Percentiles rank a stretch among this genome's conserved stretches.
Evolutionary conservation across 2,113 vertebrate genomes (phyloP).

Genomic region (Egretta garzetta): DNA sequence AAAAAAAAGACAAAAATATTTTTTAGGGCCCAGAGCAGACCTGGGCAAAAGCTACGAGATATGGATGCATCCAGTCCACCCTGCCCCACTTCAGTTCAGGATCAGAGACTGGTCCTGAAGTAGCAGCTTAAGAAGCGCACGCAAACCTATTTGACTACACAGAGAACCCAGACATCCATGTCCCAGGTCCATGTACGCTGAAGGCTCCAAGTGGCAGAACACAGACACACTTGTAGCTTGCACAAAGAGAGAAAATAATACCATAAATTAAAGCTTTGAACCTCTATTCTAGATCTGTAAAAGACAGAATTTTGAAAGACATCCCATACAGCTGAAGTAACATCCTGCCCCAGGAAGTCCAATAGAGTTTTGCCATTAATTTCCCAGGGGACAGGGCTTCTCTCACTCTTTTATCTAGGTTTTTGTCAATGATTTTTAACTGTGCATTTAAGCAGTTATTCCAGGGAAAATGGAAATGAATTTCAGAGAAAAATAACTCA

Average conservation of each 20-base stretch:
- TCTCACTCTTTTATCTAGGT: neutral
- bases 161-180: neutral
- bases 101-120: neutral
- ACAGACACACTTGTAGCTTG: neutral
- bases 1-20: neutral
- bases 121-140: neutral
- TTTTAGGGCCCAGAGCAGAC: neutral
- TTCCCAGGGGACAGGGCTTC: neutral
- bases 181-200: too few species aligned
- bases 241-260: neutral
- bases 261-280: neutral
- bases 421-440: neutral
- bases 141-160: neutral
- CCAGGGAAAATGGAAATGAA: neutral
- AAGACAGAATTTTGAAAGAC: neutral
- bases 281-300: neutral
- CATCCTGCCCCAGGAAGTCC: neutral
- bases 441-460: neutral
- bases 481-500: neutral
- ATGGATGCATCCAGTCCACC: neutral
- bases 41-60: neutral
- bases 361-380: neutral
- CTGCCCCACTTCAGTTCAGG: neutral
- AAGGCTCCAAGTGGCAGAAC: neutral
- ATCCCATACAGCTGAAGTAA: neutral